Evolutionary conservation across 2,113 vertebrate genomes (phyloP), one percentile per base, ranked within the genome.

Genomic region (Syrmaticus mikado): DNA sequence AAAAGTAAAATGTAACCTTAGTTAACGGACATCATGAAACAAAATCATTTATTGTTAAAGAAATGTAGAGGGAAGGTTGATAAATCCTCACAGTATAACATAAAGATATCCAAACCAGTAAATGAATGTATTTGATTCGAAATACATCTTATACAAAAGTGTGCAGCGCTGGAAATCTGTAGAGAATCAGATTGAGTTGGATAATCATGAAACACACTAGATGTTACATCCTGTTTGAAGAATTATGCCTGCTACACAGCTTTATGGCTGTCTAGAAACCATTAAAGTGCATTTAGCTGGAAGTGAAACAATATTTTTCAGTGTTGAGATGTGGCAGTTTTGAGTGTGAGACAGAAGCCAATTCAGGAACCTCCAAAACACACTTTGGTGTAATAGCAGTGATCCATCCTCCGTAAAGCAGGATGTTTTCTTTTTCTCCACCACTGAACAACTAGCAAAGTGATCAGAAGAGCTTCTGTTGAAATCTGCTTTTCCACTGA

Each of bases 281-380:
- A 87, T 93, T 91, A 93, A 90, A 91, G 46, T 55, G 62, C 91
- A 82, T 95, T 95, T 90, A 92, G 85, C 89, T 96, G 79, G 80
- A 92, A 94, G 90, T 93, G 85, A 94, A 94, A 92, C 90, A 92
- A 66, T 89, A 92, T 95, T 95, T 96, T 93, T 93, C 81, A 96
- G 48, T 92, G 92, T 89, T 96, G 85, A 94, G 85, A 94, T 58
- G 82, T 97, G 95, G 78, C 91, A 93, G 84, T 62, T 96, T 92
- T 94, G 91, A 93, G 90, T 85, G 81, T 85, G 91, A 92, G 94
- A 94, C 40, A 87, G 87, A 90, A 96, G 66, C 94, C 89, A 97
- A 96, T 96, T 95, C 91, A 96, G 91, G 86, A 95, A 94, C 48
- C 90, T 74, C 75, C 89, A 83, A 89, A 94, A 92, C 79, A 72